Evolutionary conservation across 2,113 vertebrate genomes (phyloP).

Genomic region (Oenanthe oenanthe): DNA sequence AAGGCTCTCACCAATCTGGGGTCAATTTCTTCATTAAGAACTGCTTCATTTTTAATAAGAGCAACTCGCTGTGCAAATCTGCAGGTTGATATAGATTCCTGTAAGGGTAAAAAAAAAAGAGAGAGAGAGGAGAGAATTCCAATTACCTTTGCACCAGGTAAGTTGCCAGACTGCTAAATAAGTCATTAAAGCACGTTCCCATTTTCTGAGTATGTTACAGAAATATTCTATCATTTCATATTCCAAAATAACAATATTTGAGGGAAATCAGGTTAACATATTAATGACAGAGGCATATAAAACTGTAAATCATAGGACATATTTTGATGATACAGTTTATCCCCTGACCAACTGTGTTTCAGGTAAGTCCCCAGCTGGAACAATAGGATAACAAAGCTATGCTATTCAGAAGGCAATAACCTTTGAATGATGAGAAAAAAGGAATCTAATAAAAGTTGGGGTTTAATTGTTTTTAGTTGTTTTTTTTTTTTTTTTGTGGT

Average conservation of each 20-base stretch:
- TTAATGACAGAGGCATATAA: background rate
- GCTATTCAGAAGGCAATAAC: background rate
- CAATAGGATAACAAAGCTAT: background rate
- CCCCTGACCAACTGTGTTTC: background rate
- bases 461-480: background rate
- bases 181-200: background rate
- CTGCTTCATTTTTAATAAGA: constrained; percentile 92
- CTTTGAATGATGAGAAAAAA: background rate
- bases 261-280: background rate
- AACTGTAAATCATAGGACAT: background rate
- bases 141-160: background rate
- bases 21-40: constrained; percentile 94
- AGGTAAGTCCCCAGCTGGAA: background rate
- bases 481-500: background rate
- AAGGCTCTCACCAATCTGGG: constrained; percentile 85
- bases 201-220: background rate
- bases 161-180: background rate
- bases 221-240: background rate
- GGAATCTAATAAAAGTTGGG: background rate
- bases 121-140: background rate
- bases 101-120: background rate
- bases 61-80: constrained; percentile 95
- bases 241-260: background rate
- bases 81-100: constrained; percentile 97
- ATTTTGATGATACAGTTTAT: background rate